phyloP scores from a whole-genome alignment of 2,888 invertebrate genomes.

The Machimus atricapillus region DNA sequence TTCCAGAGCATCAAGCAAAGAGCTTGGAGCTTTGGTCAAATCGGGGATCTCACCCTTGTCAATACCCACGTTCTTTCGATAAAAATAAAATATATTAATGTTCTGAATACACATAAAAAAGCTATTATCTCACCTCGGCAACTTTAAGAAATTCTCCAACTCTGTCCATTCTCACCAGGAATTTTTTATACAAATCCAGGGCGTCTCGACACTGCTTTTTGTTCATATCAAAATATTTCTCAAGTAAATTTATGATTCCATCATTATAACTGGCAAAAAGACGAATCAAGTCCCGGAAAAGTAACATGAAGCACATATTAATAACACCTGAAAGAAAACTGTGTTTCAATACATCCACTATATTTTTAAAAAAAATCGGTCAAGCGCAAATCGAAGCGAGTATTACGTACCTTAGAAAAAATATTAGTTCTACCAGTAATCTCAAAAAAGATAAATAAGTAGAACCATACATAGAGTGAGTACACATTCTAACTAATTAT shows the following conservation, averaged over 20 bases:
- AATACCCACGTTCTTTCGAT: conserved; percentile 87
- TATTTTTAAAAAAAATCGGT: too few relatives aligned
- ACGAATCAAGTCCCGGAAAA: conserved; percentile 98
- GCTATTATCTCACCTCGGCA: conserved; percentile 65
- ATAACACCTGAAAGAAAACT: conserved; percentile 74
- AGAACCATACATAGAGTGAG: too few relatives aligned
- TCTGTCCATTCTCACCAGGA: conserved; percentile 97
- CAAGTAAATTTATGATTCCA: conserved; percentile 97
- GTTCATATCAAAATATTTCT: conserved; percentile 99
- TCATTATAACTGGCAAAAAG: conserved; percentile 99
- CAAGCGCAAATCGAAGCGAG: too few relatives aligned
- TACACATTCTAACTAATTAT: too few relatives aligned
- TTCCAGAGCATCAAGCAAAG: conserved; percentile 94
- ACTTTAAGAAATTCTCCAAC: conserved; percentile 97
- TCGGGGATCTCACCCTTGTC: conserved; percentile 99
- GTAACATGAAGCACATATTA: conserved; percentile 98
- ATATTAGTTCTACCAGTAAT: too few relatives aligned
- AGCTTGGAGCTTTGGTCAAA: conserved; percentile 96
- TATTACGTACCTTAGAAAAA: too few relatives aligned
- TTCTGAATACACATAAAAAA: background rate
- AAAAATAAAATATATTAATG: conserved; percentile 49
- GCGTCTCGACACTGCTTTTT: conserved; percentile 98
- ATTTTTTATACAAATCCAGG: conserved; percentile 97
- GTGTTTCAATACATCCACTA: too few relatives aligned
- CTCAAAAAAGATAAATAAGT: too few relatives aligned